phyloP scores from a whole-genome alignment of 2,113 vertebrate genomes.

The Octodon degus region DNA sequence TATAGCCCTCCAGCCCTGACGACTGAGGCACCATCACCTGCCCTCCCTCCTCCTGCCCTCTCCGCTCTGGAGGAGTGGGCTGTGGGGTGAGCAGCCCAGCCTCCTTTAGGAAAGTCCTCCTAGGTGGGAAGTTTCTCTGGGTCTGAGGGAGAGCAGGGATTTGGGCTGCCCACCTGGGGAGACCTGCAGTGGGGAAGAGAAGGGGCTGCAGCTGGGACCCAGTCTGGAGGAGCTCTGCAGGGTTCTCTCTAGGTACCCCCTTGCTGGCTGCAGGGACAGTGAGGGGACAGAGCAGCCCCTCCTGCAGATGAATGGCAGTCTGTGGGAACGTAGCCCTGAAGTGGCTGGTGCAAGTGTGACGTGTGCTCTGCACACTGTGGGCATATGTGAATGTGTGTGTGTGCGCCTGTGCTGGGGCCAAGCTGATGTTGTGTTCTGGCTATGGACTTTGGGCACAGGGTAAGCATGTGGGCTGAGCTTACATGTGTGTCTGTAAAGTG shows the following conservation, averaged over 20 bases:
- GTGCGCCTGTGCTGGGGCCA: background rate
- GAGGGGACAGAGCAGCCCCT: too few species aligned
- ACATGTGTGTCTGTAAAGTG: background rate
- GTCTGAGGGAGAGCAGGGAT: background rate
- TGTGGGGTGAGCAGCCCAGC: background rate
- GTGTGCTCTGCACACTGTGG: background rate
- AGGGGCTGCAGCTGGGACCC: background rate
- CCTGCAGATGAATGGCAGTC: background rate
- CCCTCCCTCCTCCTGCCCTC: rapidly evolving
- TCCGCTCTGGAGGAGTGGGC: too few species aligned
- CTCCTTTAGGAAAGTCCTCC: too few species aligned
- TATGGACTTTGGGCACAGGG: background rate
- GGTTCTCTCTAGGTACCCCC: background rate
- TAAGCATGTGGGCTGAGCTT: background rate
- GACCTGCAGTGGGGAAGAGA: too few species aligned
- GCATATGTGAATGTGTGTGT: background rate
- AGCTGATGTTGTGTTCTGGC: background rate
- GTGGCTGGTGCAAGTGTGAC: background rate
- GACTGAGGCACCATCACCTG: background rate
- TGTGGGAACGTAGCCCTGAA: background rate
- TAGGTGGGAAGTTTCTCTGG: too few species aligned
- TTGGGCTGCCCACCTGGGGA: background rate
- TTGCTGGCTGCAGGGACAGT: background rate
- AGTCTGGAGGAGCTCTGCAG: background rate
- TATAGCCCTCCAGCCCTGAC: background rate